Percentiles rank a stretch among this genome's conserved stretches.
These are phyloP conservation scores for Elmis aenea DNA, from an alignment of 2,888 invertebrate genomes.

Conservation along the genomic window DNA sequence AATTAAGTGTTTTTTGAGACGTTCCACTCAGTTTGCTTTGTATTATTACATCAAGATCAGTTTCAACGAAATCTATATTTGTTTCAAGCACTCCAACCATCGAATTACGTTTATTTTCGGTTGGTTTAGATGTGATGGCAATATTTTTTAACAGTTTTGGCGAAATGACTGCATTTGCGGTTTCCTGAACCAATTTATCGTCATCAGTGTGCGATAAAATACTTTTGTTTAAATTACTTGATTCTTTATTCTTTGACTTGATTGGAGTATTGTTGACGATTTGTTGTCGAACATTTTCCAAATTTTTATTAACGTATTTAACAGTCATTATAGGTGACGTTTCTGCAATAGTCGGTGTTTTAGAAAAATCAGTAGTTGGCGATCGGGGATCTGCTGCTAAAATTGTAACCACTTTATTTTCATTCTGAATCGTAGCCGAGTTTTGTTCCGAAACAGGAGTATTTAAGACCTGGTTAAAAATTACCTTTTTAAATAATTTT, in stretches of 20 bases:
- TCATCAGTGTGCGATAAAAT: conserved; percentile 4
- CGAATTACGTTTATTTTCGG: conserved; percentile 40
- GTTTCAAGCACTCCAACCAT: conserved; percentile 55
- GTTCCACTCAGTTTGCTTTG: conserved; percentile 19
- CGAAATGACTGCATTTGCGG: conserved; percentile 23
- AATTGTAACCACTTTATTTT: not conserved
- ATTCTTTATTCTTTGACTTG: too few relatives aligned
- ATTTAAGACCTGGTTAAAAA: too few relatives aligned
- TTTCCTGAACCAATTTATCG: conserved; percentile 10
- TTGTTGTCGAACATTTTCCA: conserved; percentile 35
- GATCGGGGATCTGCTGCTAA: conserved; percentile 50
- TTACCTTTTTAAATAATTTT: too few relatives aligned
- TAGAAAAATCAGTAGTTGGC: conserved; percentile 54
- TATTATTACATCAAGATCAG: conserved; percentile 42
- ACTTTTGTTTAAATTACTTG: too few relatives aligned
- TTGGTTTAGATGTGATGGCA: conserved; percentile 34
- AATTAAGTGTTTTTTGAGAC: too few relatives aligned
- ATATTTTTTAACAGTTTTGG: conserved; percentile 40
- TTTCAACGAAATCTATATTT: conserved; percentile 57
- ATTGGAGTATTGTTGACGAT: too few relatives aligned
- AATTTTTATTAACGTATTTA: conserved; percentile 39
- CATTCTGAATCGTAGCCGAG: too few relatives aligned
- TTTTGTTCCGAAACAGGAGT: too few relatives aligned
- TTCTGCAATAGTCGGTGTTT: conserved; percentile 52
- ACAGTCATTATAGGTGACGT: too few relatives aligned